Percentiles rank a stretch among this genome's conserved stretches.
These are phyloP conservation scores for Penelope pileata DNA, from an alignment of 2,113 vertebrate genomes.

Conservation along the genomic window DNA sequence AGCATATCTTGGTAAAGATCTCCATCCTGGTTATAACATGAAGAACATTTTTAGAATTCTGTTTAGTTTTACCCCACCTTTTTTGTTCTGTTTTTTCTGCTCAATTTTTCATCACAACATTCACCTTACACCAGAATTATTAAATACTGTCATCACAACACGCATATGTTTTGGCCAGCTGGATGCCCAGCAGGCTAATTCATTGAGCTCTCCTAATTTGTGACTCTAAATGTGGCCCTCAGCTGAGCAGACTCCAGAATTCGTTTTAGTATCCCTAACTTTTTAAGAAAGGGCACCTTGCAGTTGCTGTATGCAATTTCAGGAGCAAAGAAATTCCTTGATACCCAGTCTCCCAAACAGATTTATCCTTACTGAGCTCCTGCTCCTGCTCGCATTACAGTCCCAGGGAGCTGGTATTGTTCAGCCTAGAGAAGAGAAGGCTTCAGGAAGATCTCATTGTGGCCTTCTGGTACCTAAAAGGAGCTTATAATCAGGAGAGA, in stretches of 20 bases:
- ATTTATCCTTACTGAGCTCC: neutral
- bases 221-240: neutral
- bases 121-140: neutral
- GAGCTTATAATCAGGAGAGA: too few species aligned
- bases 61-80: too few species aligned
- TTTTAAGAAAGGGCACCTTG: neutral
- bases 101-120: neutral
- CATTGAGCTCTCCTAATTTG: neutral
- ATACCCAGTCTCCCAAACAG: neutral
- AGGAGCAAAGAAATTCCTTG: neutral
- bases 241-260: neutral
- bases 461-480: too few species aligned
- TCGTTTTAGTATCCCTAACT: neutral
- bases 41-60: too few species aligned
- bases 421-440: too few species aligned
- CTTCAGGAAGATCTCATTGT: too few species aligned
- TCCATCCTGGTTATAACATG: too few species aligned
- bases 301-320: neutral
- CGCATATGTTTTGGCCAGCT: neutral
- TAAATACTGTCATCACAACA: neutral
- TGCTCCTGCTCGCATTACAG: too few species aligned
- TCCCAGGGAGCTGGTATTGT: too few species aligned
- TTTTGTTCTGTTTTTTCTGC: neutral
- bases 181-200: neutral
- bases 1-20: too few species aligned